Conservation (phyloP, 2,797 vertebrate genomes). For the Pantherophis alleghaniensis region DNA sequence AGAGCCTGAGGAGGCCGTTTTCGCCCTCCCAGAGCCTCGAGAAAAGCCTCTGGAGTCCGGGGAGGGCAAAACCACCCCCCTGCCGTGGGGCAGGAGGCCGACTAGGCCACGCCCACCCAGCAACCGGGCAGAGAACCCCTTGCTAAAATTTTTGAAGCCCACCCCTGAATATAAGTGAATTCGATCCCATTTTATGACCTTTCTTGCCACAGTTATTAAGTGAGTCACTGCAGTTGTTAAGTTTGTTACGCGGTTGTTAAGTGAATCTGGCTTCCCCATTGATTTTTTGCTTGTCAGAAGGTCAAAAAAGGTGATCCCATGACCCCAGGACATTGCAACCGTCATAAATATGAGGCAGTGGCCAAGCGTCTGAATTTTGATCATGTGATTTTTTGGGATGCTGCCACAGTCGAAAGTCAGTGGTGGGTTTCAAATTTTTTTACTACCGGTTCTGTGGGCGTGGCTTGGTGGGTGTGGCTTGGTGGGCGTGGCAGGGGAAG, state of each 20-base stretch:
- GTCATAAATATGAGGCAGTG: neutral
- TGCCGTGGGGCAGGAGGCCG: too few relatives aligned
- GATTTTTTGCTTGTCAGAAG: neutral
- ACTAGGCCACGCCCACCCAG: too few relatives aligned
- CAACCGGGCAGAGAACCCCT: too few relatives aligned
- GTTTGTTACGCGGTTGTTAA: neutral
- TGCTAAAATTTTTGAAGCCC: too few relatives aligned
- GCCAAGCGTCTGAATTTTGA: neutral
- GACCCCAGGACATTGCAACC: neutral
- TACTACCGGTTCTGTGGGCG: too few relatives aligned
- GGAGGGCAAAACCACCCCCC: too few relatives aligned
- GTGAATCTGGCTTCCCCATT: neutral
- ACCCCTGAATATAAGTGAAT: neutral
- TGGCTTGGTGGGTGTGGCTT: too few relatives aligned
- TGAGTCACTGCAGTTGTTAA: neutral
- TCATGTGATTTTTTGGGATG: neutral
- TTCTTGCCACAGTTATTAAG: neutral
- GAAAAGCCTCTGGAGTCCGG: too few relatives aligned
- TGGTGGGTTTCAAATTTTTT: too few relatives aligned
- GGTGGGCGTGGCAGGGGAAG: too few relatives aligned
- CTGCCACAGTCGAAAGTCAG: neutral
- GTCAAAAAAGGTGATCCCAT: neutral
- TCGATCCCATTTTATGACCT: neutral
- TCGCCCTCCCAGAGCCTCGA: too few relatives aligned
- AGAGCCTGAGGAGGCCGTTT: too few relatives aligned